These are phyloP conservation scores for Plemyria rubiginata DNA, from an alignment of 2,888 invertebrate species.

Conservation along the genomic window DNA sequence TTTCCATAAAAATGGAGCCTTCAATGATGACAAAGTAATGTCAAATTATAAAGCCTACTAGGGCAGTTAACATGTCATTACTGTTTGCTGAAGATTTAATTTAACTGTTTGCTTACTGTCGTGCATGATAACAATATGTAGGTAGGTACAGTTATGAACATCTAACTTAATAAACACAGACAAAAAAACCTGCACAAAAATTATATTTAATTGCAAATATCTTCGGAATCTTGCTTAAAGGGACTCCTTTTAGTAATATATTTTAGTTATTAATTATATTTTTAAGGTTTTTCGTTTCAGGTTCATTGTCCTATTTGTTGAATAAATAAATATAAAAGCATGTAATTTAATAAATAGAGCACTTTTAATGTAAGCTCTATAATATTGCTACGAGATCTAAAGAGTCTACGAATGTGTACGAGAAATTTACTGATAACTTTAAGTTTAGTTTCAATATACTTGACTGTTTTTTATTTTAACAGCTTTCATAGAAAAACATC, in stretches of 20 bases:
- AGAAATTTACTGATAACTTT: not conserved
- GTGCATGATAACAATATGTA: no score
- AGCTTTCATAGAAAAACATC: no score
- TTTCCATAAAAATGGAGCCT: conserved; percentile 10
- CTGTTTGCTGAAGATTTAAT: conserved; percentile 29
- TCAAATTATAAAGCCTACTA: conserved; percentile 41
- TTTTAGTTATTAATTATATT: no score
- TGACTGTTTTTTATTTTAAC: no score
- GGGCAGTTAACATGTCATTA: conserved; percentile 47
- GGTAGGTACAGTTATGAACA: conserved; percentile 22
- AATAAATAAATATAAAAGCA: no score
- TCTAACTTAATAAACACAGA: not conserved
- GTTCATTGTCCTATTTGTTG: no score
- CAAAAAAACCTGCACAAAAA: no score
- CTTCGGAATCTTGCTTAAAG: no score
- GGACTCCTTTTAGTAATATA: no score
- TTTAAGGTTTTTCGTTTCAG: no score
- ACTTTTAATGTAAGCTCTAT: not conserved
- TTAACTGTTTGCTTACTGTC: conserved; percentile 22
- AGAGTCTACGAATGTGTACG: not conserved
- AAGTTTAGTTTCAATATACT: no score
- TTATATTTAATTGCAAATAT: no score
- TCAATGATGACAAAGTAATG: conserved; percentile 22
- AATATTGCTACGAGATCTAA: not conserved
- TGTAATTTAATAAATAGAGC: not conserved